These are phyloP conservation scores for Galeruca laticollis DNA, from an alignment of 2,888 invertebrate genomes.

Conservation along the genomic window DNA sequence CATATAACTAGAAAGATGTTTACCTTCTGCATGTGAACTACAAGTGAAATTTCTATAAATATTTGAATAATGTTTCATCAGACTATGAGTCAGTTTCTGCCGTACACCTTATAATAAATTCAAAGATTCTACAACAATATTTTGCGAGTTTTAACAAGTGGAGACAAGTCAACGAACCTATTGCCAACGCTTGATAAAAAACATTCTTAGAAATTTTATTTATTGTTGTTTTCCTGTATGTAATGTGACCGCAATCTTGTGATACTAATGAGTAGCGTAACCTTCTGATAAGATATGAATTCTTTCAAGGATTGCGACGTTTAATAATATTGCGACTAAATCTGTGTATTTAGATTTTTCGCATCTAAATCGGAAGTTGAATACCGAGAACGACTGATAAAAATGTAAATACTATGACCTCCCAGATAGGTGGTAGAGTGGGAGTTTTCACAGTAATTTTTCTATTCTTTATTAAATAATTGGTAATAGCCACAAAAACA, in stretches of 20 bases:
- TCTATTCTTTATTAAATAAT: too few relatives aligned
- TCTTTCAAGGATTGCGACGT: slow-evolving; percentile 17
- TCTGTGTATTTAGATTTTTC: slow-evolving; percentile 11
- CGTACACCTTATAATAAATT: slow-evolving; percentile 22
- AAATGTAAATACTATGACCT: neutral
- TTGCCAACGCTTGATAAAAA: slow-evolving; percentile 32
- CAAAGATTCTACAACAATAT: slow-evolving; percentile 25
- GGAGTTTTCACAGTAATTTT: neutral
- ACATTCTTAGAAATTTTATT: slow-evolving; percentile 37
- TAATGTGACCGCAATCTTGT: slow-evolving; percentile 34
- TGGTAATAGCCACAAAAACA: too few relatives aligned
- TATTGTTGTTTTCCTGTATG: slow-evolving; percentile 42
- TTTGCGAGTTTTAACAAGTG: slow-evolving; percentile 29
- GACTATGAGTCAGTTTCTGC: slow-evolving; percentile 22
- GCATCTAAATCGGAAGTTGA: slow-evolving; percentile 24
- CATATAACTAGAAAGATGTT: neutral
- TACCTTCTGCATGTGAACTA: slow-evolving; percentile 2
- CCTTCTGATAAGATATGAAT: slow-evolving; percentile 31
- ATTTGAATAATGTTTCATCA: slow-evolving; percentile 32
- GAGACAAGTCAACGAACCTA: slow-evolving; percentile 38
- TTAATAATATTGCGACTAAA: slow-evolving; percentile 12
- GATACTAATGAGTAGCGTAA: slow-evolving; percentile 34
- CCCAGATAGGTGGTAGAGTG: neutral
- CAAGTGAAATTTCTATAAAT: slow-evolving; percentile 12
- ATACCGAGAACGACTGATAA: slow-evolving; percentile 6